Percentiles rank a stretch among this genome's conserved stretches.
Conservation (phyloP, 1,140 invertebrate genomes). For the Apis dorsata region DNA sequence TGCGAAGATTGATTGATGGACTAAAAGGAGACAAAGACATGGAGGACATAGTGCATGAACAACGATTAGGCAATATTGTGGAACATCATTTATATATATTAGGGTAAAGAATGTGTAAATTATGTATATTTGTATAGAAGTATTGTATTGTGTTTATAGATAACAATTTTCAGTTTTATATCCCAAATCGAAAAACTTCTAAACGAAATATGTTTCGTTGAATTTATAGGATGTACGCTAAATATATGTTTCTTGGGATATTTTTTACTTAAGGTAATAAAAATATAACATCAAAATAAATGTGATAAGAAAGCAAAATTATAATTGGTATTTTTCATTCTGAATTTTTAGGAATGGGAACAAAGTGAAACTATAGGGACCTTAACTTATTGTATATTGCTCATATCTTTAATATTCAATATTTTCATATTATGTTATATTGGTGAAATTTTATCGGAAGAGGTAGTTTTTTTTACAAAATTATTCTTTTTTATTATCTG, state of each 20-base stretch:
- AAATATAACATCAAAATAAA: no score
- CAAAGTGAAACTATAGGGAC: slow-evolving; percentile 58
- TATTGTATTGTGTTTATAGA: background rate
- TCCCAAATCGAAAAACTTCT: slow-evolving; percentile 63
- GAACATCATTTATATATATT: slow-evolving; percentile 65
- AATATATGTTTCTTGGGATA: slow-evolving; percentile 73
- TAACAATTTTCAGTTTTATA: slow-evolving; percentile 65
- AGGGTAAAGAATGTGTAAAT: slow-evolving; percentile 34
- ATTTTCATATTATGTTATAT: slow-evolving; percentile 71
- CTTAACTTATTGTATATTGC: slow-evolving; percentile 57
- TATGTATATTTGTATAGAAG: background rate
- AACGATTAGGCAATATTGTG: slow-evolving; percentile 57
- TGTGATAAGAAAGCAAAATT: background rate
- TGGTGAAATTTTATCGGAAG: slow-evolving; percentile 64
- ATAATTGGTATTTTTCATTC: slow-evolving; percentile 6
- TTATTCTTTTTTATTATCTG: background rate
- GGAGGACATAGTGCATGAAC: background rate
- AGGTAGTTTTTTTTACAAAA: slow-evolving; percentile 53
- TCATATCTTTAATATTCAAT: slow-evolving; percentile 67
- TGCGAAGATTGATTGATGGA: slow-evolving; percentile 36
- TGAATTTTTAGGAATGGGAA: slow-evolving; percentile 69
- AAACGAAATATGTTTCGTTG: slow-evolving; percentile 70
- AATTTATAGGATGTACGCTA: slow-evolving; percentile 71
- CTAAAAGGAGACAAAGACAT: background rate
- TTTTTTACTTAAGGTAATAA: slow-evolving; percentile 68